Evolutionary conservation across 2,888 invertebrate species (phyloP), one percentile per base, ranked within the genome.

Genomic region (Caenorhabditis sp.): DNA sequence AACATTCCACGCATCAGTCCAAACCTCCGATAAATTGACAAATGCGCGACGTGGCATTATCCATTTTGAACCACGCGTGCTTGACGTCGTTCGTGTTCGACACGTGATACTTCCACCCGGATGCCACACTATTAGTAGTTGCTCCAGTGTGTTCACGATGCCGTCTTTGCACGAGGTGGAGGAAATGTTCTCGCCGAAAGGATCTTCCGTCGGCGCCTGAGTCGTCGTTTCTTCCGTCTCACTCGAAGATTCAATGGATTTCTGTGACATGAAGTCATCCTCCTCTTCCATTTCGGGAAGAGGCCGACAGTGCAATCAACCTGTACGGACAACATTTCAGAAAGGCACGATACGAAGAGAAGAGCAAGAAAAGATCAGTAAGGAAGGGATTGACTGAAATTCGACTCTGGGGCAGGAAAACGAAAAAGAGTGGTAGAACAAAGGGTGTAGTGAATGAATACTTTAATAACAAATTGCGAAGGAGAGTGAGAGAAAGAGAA

Each of bases 41-140:
- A 32, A 88, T 82, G 46, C 78, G 79, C 17, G 78, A 73, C 35
- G 85, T 86, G 20, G 83, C 86, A 45, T 85, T 79, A 53, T 88
- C 86, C 35, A 88, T 81, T 17, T 77, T 71, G 13, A 63, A 55
- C 88, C 88, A 88, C 2, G 85, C 80, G 35, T 88, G 81, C 56
- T 85, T 85, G 41, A 88, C 84, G 9, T 78, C 81, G 22, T 86
- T 83, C 11, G 87, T 88, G 62, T 86, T 86, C n/a, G 87, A 84
- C n/a, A 88, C 86, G 72, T 88, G 88, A 66, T 87, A 88, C 59
- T 86, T 86, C 88, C 88, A 88, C 17, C 87, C 87, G 43, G 84
- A 76, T 17, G 85, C 82, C 45, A 88, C 71, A 53, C 80, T 79
- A 61, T 86, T 85, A 86, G 81, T 45, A 88, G 71, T 65, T 83